Evolutionary conservation across 2,797 vertebrate species (phyloP).

Genomic region (Cyprinodon diabolis): DNA sequence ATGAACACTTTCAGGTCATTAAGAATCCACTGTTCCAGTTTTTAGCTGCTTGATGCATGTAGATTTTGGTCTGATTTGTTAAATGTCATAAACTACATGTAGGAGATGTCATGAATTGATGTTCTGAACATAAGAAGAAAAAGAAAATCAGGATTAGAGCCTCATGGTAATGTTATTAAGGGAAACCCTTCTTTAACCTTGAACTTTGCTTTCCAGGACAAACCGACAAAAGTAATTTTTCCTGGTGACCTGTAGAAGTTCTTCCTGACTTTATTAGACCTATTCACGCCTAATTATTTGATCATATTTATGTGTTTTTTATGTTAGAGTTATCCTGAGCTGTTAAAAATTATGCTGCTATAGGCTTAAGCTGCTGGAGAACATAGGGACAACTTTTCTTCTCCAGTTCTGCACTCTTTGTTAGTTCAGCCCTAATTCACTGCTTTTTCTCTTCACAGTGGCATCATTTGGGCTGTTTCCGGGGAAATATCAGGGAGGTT

Average conservation of each 20-base stretch:
- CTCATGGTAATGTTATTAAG: background rate
- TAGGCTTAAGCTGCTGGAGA: no score
- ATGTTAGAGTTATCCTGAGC: no score
- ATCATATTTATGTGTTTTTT: background rate
- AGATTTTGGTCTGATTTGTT: constrained; percentile 26
- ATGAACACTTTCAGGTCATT: constrained; percentile 27
- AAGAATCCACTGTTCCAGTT: background rate
- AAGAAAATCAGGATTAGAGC: constrained; percentile 12
- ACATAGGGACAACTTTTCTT: no score
- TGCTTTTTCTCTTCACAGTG: no score
- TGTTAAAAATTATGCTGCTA: no score
- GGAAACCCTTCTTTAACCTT: constrained; percentile 7
- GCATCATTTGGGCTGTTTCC: no score
- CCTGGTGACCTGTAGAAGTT: constrained; percentile 43
- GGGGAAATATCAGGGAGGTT: no score
- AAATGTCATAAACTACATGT: constrained; percentile 27
- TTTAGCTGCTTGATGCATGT: constrained; percentile 6
- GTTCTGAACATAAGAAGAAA: constrained; percentile 18
- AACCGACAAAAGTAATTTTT: constrained; percentile 41
- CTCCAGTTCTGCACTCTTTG: no score
- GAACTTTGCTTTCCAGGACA: constrained; percentile 31
- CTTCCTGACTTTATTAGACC: constrained; percentile 18
- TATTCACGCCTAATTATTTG: background rate
- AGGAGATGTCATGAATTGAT: constrained; percentile 31
- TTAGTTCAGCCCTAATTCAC: no score